phyloP scores from a whole-genome alignment of 2,797 vertebrate genomes.

The Siniperca scherzeri region DNA sequence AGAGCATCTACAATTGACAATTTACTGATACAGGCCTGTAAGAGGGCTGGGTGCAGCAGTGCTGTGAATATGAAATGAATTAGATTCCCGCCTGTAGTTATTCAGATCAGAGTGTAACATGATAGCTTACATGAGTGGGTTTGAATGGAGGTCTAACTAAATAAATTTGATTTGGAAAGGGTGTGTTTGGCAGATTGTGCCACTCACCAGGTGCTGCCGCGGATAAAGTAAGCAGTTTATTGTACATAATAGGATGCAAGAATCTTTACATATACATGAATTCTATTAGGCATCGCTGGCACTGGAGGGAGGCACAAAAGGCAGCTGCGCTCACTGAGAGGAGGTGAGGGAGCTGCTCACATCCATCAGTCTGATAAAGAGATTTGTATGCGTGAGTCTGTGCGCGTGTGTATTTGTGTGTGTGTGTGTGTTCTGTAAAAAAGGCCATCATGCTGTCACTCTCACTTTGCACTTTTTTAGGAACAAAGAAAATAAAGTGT shows the following conservation, averaged over 20 bases:
- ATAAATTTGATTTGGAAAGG: slow-evolving; percentile 89
- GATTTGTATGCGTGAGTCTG: slow-evolving; percentile 60
- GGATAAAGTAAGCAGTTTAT: slow-evolving; percentile 89
- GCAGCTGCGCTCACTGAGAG: slow-evolving; percentile 55
- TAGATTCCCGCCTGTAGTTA: slow-evolving; percentile 84
- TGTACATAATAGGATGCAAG: slow-evolving; percentile 87
- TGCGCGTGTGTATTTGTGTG: slow-evolving; percentile 43
- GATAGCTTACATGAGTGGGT: slow-evolving; percentile 89
- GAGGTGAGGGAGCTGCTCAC: slow-evolving; percentile 71
- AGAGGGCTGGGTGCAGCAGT: slow-evolving; percentile 63
- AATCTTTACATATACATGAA: slow-evolving; percentile 85
- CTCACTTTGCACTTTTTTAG: slow-evolving; percentile 75
- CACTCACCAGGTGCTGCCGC: slow-evolving; percentile 81
- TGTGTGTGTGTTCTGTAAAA: slow-evolving; percentile 57
- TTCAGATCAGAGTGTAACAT: slow-evolving; percentile 88
- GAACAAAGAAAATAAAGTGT: slow-evolving; percentile 78
- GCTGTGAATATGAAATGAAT: slow-evolving; percentile 84
- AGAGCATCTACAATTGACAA: slow-evolving; percentile 86
- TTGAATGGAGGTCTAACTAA: slow-evolving; percentile 87
- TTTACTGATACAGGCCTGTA: slow-evolving; percentile 85
- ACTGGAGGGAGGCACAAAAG: slow-evolving; percentile 76
- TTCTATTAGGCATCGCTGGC: slow-evolving; percentile 80
- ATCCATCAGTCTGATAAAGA: slow-evolving; percentile 84
- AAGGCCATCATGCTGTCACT: slow-evolving; percentile 74
- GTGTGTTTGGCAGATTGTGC: slow-evolving; percentile 86